A percentile compares a stretch with the other conserved stretches of the same genome.
These are phyloP conservation scores for Tinamus major DNA, from an alignment of 2,797 vertebrate genomes.

Conservation along the genomic window DNA sequence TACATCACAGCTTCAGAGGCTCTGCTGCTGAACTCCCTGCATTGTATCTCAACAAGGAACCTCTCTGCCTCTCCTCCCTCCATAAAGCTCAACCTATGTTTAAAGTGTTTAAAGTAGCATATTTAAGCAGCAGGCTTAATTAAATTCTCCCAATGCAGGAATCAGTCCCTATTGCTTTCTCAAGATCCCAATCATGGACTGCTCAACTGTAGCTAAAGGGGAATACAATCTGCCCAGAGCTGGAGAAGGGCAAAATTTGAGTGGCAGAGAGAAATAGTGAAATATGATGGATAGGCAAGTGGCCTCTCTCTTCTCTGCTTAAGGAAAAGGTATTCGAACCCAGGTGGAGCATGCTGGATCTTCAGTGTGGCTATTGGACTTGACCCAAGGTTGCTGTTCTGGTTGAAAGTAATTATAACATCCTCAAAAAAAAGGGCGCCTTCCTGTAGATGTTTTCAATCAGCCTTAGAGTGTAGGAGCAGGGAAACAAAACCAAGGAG, in stretches of 20 bases:
- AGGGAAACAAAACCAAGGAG: background rate
- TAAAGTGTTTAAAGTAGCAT: background rate
- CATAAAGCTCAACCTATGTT: constrained; percentile 3
- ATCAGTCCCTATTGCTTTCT: background rate
- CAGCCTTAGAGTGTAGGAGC: background rate
- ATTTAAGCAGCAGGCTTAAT: constrained; percentile 9
- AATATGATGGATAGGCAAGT: too few relatives aligned
- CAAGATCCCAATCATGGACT: background rate
- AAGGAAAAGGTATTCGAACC: background rate
- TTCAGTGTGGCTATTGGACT: background rate
- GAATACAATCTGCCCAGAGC: background rate
- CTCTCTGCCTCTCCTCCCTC: background rate
- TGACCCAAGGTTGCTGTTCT: background rate
- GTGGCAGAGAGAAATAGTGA: background rate
- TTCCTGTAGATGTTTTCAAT: background rate
- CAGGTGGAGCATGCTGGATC: background rate
- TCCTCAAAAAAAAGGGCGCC: background rate
- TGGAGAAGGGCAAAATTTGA: background rate
- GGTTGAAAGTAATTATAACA: background rate
- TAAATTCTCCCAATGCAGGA: background rate
- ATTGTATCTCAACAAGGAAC: background rate
- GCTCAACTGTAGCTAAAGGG: background rate
- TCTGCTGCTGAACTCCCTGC: background rate
- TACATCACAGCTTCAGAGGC: background rate
- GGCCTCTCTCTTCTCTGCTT: background rate